A percentile compares a stretch with the other conserved stretches of the same genome.
These are phyloP conservation scores for Campoplex nolae DNA, from an alignment of 2,888 invertebrate species.

Conservation along the genomic window DNA sequence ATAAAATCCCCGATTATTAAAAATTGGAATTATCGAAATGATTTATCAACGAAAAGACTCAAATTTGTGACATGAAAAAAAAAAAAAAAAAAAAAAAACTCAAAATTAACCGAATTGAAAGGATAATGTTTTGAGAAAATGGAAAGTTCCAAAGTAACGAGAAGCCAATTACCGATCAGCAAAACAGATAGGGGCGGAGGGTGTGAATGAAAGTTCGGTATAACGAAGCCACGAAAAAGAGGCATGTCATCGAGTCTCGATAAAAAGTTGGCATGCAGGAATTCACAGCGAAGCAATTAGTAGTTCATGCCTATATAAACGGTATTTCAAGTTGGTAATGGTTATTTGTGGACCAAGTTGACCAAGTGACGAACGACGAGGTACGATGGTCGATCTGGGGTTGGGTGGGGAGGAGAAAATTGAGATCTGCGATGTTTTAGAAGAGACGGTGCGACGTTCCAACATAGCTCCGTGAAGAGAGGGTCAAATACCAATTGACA, in stretches of 20 bases:
- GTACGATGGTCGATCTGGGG: conserved; percentile 15
- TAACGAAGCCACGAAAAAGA: background rate
- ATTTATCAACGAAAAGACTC: background rate
- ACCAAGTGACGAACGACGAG: conserved; percentile 19
- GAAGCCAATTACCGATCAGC: background rate
- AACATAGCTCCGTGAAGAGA: conserved; percentile 47
- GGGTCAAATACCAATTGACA: conserved; percentile 75
- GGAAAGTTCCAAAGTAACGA: background rate
- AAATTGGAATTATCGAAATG: background rate
- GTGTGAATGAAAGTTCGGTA: background rate
- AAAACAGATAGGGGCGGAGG: background rate
- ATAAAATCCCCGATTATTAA: no score
- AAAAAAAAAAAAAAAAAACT: background rate
- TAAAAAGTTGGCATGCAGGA: conserved; percentile 58
- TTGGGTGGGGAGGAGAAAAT: conserved; percentile 17
- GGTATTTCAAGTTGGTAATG: conserved; percentile 34
- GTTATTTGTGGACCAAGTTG: conserved; percentile 14
- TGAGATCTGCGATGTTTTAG: conserved; percentile 56
- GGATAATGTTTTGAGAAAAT: background rate
- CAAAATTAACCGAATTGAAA: background rate
- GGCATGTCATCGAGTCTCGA: conserved; percentile 9
- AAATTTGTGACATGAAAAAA: background rate
- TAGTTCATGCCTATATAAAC: conserved; percentile 55
- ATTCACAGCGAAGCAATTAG: conserved; percentile 60
- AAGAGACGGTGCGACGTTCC: conserved; percentile 59